Percentiles rank a stretch among this genome's conserved stretches.
Evolutionary conservation across 2,888 invertebrate species (phyloP).

Genomic region (Pristionchus fissidentatus): DNA sequence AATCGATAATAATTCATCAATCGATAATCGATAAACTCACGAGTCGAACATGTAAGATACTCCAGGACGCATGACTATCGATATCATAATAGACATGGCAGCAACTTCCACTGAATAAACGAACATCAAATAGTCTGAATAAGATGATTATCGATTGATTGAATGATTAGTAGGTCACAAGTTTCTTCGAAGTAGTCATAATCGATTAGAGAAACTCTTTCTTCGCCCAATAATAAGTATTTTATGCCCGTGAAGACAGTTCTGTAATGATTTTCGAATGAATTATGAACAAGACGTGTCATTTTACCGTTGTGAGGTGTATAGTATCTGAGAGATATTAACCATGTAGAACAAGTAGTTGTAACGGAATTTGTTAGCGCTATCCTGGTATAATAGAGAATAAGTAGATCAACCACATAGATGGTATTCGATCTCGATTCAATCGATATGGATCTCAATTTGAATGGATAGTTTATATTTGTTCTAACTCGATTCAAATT

Average conservation of each 20-base stretch:
- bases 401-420: no score
- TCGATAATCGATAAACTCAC: not conserved
- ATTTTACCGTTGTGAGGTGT: conserved; percentile 12
- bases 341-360: conserved; percentile 16
- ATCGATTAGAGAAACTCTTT: not conserved
- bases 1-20: not conserved
- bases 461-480: no score
- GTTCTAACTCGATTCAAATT: conserved; percentile 30
- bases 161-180: not conserved
- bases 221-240: not conserved
- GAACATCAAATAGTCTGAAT: conserved; percentile 38
- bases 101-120: conserved; percentile 20
- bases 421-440: no score
- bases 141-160: not conserved
- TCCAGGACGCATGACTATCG: conserved; percentile 12
- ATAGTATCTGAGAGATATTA: conserved; percentile 23
- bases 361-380: not conserved
- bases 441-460: no score
- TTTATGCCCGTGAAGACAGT: not conserved
- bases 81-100: not conserved
- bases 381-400: not conserved
- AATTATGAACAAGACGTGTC: not conserved
- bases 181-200: conserved; percentile 22
- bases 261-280: not conserved
- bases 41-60: conserved; percentile 22